Conservation (phyloP, 1,140 invertebrate species). For the Aplysia californica region DNA sequence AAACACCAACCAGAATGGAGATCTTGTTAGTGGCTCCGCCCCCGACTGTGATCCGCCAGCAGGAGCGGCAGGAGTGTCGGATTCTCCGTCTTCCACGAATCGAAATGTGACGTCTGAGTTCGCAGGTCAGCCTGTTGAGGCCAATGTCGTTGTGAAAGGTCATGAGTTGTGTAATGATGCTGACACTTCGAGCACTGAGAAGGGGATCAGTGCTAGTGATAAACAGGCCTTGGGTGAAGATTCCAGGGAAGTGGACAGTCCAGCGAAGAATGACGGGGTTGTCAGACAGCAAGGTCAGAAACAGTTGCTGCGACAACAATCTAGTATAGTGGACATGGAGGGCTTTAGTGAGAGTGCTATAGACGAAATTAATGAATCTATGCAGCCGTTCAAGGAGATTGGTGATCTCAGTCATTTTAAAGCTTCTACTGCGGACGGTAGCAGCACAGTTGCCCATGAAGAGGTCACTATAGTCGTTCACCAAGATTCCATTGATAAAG, state of each 20-base stretch:
- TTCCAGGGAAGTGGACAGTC: background rate
- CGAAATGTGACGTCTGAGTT: no score
- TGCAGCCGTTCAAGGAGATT: constrained; percentile 26
- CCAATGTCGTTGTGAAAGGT: constrained; percentile 13
- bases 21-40: no score
- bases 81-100: no score
- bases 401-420: constrained; percentile 1
- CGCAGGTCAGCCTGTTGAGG: constrained; percentile 20
- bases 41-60: no score
- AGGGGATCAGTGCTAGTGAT: background rate
- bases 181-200: background rate
- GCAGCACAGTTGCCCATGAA: background rate
- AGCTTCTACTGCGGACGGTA: no score
- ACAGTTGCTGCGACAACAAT: background rate
- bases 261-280: background rate
- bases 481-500: background rate
- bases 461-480: background rate
- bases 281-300: background rate
- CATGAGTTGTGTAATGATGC: background rate
- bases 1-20: no score
- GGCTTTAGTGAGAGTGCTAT: constrained; percentile 5
- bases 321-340: constrained; percentile 6
- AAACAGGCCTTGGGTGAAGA: background rate
- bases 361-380: constrained; percentile 17
- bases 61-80: no score